phyloP scores from a whole-genome alignment of 2,113 vertebrate genomes.

The Montifringilla adamsi region DNA sequence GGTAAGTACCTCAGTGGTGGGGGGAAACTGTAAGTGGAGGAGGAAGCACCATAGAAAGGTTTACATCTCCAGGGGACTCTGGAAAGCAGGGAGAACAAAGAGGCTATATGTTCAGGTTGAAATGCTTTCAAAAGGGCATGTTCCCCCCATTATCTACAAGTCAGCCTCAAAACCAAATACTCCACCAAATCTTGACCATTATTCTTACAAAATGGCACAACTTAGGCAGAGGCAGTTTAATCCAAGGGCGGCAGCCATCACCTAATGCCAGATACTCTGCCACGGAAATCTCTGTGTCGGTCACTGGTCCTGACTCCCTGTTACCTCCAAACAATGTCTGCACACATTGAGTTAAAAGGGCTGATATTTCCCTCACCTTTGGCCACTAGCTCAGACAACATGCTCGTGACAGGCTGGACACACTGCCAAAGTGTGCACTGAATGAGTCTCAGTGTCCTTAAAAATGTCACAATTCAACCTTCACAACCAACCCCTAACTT shows the following conservation, averaged over 20 bases:
- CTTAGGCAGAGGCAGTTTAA: not conserved
- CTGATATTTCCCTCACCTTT: not conserved
- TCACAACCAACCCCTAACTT: not conserved
- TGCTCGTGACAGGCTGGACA: not conserved
- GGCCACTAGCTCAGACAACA: not conserved
- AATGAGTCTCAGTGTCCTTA: not conserved
- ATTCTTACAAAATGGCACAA: not conserved
- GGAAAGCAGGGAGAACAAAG: not conserved
- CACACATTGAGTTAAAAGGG: not conserved
- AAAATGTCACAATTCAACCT: not conserved
- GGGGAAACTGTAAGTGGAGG: not conserved
- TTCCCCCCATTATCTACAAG: not conserved
- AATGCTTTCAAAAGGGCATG: not conserved
- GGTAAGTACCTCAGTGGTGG: not conserved
- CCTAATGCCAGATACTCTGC: not conserved
- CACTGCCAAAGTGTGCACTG: rapidly evolving
- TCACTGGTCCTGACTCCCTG: not conserved
- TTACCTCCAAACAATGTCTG: not conserved
- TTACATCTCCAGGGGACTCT: not conserved
- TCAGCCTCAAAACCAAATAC: not conserved
- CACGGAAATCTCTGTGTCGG: not conserved
- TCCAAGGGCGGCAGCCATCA: not conserved
- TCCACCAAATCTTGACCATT: not conserved
- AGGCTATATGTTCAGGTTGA: not conserved
- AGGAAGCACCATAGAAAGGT: not conserved